Base-by-base conservation (phyloP, 1,140 invertebrate species). In the Galleria mellonella region DNA sequence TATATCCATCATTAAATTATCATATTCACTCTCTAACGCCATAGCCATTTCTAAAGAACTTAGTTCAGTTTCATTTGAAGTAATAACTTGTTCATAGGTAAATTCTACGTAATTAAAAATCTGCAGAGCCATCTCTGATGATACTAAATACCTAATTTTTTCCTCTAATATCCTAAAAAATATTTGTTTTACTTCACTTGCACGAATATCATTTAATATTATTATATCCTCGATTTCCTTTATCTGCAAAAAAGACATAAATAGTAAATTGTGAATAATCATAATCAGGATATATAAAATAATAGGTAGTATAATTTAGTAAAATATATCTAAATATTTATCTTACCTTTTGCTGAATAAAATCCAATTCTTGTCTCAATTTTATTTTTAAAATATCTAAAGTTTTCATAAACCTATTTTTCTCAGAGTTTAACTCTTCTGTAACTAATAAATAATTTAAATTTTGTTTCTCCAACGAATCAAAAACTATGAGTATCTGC, bases 61-160 rank as follows among this genome's bases (percentile, higher is more conserved):
- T 6, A 90, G 62, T 9, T 87, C 86, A 7, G 90, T 88, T 40
- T 89, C 77, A 51, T 85, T 91, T 10, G 86, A 72, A 0, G 81
- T 87, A 9, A 92, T 83, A 10, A 89, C 74, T 32, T 83, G 84
- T 56, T 91, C 89, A 59, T 91, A 93, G 10, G 90, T 82, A 53
- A 91, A 90, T 62, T 92, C 89, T 4, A 92, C 83, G 51, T 89
- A 90, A 17, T 90, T 88, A 43, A 87, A 85, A 45, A 91, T 69
- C 54, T 88, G 83, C 11, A 92, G 60, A 0, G 89, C 83, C 1
- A 86, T 83, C 31, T 90, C 87, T 2, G 90, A 90, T 38, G 88
- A 88, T 1, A 92, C 66, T 12, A 79, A 51, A 49, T 67, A 60
- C 14, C 52, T 55, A 15, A 85, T 68, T 48, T 76, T 76, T 8